A percentile compares a stretch with the other conserved stretches of the same genome.
Conservation (phyloP, 2,113 vertebrate genomes). For the Otocyon megalotis region DNA sequence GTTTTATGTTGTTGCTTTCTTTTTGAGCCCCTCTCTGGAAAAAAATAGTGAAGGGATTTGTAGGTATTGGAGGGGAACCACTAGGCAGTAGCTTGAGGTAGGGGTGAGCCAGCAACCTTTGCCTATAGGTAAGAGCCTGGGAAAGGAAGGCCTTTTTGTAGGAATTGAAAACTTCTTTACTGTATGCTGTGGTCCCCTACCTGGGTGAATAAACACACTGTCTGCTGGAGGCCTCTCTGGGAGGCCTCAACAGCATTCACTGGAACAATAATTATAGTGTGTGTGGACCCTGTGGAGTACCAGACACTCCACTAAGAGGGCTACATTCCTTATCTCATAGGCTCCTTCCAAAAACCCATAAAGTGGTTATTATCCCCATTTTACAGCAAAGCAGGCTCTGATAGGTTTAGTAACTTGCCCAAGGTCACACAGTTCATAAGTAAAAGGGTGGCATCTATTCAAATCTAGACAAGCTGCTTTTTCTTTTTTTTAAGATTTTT, state of each 20-base stretch:
- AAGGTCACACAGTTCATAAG: not conserved
- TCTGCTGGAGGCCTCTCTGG: no score
- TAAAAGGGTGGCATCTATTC: not conserved
- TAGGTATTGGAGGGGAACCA: not conserved
- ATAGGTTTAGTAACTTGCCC: not conserved
- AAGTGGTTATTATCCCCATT: not conserved
- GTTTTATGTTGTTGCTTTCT: not conserved
- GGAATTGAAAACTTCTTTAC: not conserved
- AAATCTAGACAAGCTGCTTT: not conserved
- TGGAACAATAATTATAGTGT: not conserved
- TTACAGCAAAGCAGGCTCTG: not conserved
- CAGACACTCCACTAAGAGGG: not conserved
- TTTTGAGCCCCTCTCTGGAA: not conserved
- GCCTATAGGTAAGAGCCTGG: not conserved
- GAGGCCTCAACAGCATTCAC: not conserved
- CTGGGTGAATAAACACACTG: not conserved
- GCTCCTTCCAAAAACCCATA: not conserved
- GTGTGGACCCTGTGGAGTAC: rapidly evolving
- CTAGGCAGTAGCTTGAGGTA: not conserved
- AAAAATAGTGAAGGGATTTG: constrained; percentile 1
- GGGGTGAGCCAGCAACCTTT: not conserved
- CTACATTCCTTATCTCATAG: not conserved
- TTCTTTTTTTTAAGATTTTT: no score
- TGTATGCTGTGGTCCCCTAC: not conserved
- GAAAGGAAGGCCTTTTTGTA: not conserved